A percentile compares a stretch with the other conserved stretches of the same genome.
Evolutionary conservation across 2,888 invertebrate genomes (phyloP).

Genomic region (Clunio marinus): DNA sequence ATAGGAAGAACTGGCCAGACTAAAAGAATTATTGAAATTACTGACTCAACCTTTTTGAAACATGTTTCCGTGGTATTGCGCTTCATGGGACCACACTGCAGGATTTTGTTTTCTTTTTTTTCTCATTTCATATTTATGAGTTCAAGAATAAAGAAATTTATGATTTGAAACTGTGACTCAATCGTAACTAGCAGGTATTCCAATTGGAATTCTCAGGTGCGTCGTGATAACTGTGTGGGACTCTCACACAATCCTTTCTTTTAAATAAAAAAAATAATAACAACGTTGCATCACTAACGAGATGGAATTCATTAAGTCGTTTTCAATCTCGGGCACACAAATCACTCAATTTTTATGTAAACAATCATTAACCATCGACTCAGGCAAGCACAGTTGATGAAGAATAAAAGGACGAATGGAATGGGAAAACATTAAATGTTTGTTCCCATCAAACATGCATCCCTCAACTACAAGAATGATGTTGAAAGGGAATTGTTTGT

Average conservation of each 20-base stretch:
- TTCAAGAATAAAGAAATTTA: not conserved
- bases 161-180: slow-evolving; percentile 4
- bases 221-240: not conserved
- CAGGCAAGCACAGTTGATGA: not conserved
- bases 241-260: not conserved
- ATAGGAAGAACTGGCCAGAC: not conserved
- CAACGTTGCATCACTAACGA: not conserved
- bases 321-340: slow-evolving; percentile 28
- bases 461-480: no score
- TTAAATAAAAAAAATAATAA: no score
- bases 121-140: slow-evolving; percentile 9
- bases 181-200: not conserved
- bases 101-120: slow-evolving; percentile 9
- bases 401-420: not conserved
- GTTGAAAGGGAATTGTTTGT: slow-evolving; percentile 13
- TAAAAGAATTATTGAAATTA: slow-evolving; percentile 16
- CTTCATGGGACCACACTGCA: not conserved
- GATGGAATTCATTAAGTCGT: slow-evolving; percentile 32
- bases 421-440: slow-evolving; percentile 19
- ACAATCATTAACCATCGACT: slow-evolving; percentile 29
- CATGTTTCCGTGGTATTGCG: not conserved
- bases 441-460: slow-evolving; percentile 32
- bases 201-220: slow-evolving; percentile 3
- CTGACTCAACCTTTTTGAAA: not conserved
- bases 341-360: slow-evolving; percentile 36